Base-by-base conservation (phyloP, 2,888 invertebrate genomes). In the Hirtodrosophila histrioides region DNA sequence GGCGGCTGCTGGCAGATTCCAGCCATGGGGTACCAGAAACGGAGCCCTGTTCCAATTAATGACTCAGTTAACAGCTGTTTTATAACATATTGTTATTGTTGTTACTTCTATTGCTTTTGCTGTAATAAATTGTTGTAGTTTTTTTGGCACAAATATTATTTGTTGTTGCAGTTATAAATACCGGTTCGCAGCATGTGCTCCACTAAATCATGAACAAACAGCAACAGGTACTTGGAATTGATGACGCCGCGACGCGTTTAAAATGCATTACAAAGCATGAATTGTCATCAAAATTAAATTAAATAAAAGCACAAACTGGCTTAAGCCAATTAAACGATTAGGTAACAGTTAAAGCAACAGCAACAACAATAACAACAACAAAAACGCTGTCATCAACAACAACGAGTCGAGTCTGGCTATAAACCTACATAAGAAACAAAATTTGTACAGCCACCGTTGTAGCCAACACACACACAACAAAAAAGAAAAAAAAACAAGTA, bases 311-410 rank as follows among this genome's bases (percentile, higher is more conserved):
- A 50, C 64, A 53, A 78, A 74, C 68, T 58, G 72, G 69, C 83
- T 85, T 86, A 86, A 87, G 83, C 88, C 88, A 88, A 87, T 89
- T 89, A 88, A 88, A 89, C 76, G 87, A 87, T 87, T 88, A 87
- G 85, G 89, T 89, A 87, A 87, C 88, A 87, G 79, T 79, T 82
- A 86, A 67, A 78, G 63, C 72, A 72, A 58, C 56, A 55, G 37
- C 44, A 51, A 6, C 31, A 31, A 9, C 44, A 40, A 17, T 1
- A 62, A 43, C n/a, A n/a, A n/a, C n/a, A n/a, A n/a, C n/a, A 54
- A 60, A 63, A 63, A 54, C 49, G 33, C 55, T 53, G 66, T 61
- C 58, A 73, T 62, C 48, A 54, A 36, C 55, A 65, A 40, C 54
- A 65, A 68, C 72, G 57, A 54, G 56, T 53, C 72, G 57, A 54